A percentile compares a stretch with the other conserved stretches of the same genome.
These are phyloP conservation scores for Lasius fuliginosus DNA, from an alignment of 2,888 invertebrate species.

Conservation along the genomic window DNA sequence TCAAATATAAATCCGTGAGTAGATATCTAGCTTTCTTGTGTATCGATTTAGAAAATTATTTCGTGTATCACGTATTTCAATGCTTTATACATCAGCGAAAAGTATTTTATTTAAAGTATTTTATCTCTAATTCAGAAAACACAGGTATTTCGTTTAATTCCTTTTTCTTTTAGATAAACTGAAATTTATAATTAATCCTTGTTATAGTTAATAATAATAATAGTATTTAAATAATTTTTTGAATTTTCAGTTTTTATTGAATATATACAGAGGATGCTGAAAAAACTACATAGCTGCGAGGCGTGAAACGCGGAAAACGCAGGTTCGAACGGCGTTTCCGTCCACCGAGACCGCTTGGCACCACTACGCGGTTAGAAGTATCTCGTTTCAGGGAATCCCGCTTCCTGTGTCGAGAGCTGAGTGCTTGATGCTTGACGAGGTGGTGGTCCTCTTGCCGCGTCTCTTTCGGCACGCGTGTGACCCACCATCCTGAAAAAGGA, in stretches of 20 bases:
- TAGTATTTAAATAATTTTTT: neutral
- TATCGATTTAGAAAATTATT: neutral
- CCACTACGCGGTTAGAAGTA: conserved; percentile 44
- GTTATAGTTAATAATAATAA: no score
- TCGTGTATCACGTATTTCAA: neutral
- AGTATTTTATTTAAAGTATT: neutral
- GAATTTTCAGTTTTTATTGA: neutral
- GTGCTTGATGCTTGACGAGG: conserved; percentile 45
- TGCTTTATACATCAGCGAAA: neutral
- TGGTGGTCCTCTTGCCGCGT: conserved; percentile 12
- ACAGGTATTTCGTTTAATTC: neutral
- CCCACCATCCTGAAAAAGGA: conserved; percentile 60
- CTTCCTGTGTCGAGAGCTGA: conserved; percentile 69
- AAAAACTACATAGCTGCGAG: neutral
- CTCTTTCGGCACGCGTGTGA: conserved; percentile 46
- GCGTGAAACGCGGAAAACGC: conserved; percentile 22
- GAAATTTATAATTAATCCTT: no score
- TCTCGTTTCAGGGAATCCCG: conserved; percentile 73
- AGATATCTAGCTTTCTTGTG: conserved; percentile 70
- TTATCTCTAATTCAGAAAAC: neutral
- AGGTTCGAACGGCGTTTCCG: conserved; percentile 26
- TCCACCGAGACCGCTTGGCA: conserved; percentile 71
- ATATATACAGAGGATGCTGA: neutral
- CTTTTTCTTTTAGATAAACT: no score
- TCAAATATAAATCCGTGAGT: conserved; percentile 60